A percentile compares a stretch with the other conserved stretches of the same genome.
Conservation (phyloP, 2,888 invertebrate genomes). For the Lycaena phlaeas region DNA sequence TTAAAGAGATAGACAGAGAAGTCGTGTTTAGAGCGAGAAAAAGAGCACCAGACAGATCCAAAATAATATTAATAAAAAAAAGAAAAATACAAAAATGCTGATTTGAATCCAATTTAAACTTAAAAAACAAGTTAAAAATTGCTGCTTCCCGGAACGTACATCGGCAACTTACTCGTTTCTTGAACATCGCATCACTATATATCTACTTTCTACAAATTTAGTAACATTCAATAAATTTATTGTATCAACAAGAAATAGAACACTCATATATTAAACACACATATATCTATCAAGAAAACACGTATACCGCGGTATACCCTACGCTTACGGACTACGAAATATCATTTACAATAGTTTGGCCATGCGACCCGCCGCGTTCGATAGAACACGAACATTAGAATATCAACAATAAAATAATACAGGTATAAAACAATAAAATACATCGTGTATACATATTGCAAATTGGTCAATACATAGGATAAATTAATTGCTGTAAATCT, state of each 20-base stretch:
- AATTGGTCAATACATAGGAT: neutral
- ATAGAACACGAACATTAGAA: neutral
- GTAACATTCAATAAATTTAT: conserved; percentile 9
- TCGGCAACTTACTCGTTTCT: neutral
- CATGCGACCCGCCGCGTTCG: neutral
- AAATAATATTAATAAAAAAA: neutral
- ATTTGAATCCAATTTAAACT: too few species aligned
- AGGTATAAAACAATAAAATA: neutral
- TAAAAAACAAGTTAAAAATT: neutral
- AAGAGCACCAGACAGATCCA: too few species aligned
- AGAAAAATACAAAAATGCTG: neutral
- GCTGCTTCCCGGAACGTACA: neutral
- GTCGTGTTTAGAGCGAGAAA: too few species aligned
- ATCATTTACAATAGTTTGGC: conserved; percentile 2
- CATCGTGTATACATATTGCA: neutral
- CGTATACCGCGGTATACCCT: neutral
- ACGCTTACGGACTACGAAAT: neutral
- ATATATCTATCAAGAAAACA: neutral
- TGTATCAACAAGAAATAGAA: conserved; percentile 10
- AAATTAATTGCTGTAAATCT: too few species aligned
- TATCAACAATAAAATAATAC: neutral
- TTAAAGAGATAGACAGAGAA: too few species aligned
- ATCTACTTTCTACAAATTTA: conserved; percentile 9
- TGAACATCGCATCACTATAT: neutral
- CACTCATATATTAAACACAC: conserved; percentile 5